phyloP scores from a whole-genome alignment of 2,113 vertebrate species.

The Oxygymnocypris stewartii region DNA sequence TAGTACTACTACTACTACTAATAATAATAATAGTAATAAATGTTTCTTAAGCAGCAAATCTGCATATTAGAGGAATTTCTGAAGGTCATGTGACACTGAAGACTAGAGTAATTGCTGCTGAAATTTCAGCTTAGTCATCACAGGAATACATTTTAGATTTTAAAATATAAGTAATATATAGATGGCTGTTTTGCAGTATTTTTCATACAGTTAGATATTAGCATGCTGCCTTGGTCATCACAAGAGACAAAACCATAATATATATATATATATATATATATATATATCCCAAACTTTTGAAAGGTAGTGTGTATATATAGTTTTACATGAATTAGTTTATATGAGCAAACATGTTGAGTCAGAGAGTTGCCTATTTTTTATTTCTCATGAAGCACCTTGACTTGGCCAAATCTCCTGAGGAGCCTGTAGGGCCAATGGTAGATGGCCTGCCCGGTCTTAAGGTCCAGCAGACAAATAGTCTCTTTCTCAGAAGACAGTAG shows the following conservation, averaged over 20 bases:
- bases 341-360: not conserved
- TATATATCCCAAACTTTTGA: not conserved
- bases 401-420: slow-evolving; percentile 83
- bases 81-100: not conserved
- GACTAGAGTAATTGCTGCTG: not conserved
- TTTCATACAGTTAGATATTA: too few relatives aligned
- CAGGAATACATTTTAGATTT: not conserved
- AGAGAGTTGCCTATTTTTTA: not conserved
- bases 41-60: not conserved
- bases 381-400: slow-evolving; percentile 74
- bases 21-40: not conserved
- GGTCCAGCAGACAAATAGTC: slow-evolving; percentile 71
- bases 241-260: not conserved
- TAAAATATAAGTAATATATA: not conserved
- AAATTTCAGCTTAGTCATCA: not conserved
- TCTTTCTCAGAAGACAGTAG: slow-evolving; percentile 73
- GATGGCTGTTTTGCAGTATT: too few relatives aligned
- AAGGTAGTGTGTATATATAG: not conserved
- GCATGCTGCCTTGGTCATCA: not conserved
- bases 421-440: slow-evolving; percentile 83
- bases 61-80: not conserved
- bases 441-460: slow-evolving; percentile 60
- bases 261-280: too few relatives aligned
- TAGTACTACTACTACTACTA: too few relatives aligned
- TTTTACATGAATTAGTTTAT: not conserved